A percentile compares a stretch with the other conserved stretches of the same genome.
Evolutionary conservation across 2,797 vertebrate species (phyloP).

Genomic region (Varecia variegata): DNA sequence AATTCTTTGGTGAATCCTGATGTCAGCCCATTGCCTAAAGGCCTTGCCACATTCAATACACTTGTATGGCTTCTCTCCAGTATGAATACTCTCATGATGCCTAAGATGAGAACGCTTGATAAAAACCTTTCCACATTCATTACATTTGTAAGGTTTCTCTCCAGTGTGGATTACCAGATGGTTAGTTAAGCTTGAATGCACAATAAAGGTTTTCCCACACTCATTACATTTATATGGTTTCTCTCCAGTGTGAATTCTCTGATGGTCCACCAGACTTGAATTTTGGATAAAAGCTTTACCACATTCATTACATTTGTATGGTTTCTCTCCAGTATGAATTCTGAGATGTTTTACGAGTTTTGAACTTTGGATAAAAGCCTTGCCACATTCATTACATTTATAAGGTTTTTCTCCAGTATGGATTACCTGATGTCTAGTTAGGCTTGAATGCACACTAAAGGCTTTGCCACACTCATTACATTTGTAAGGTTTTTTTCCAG

Average conservation of each 20-base stretch:
- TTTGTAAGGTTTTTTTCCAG: constrained; percentile 53
- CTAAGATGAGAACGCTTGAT: not conserved
- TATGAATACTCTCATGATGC: constrained; percentile 13
- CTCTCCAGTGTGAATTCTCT: constrained; percentile 57
- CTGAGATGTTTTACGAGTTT: not conserved
- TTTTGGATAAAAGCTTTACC: not conserved
- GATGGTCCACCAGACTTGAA: not conserved
- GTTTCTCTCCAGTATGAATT: constrained; percentile 7
- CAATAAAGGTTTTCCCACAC: constrained; percentile 53
- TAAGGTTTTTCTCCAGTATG: constrained; percentile 25
- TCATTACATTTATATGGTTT: constrained; percentile 58
- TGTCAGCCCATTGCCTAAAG: not conserved
- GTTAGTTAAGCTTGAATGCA: constrained; percentile 47
- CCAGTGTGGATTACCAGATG: constrained; percentile 55
- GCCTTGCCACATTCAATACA: not conserved
- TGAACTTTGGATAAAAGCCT: not conserved
- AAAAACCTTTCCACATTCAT: constrained; percentile 1
- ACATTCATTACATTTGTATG: not conserved
- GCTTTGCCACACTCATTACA: constrained; percentile 53
- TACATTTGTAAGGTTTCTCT: constrained; percentile 38
- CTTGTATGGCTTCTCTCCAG: constrained; percentile 24
- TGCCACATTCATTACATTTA: not conserved
- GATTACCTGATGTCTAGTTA: not conserved
- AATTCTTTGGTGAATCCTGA: not conserved
- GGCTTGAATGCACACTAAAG: constrained; percentile 26